Evolutionary conservation across 1,140 invertebrate genomes (phyloP), one percentile per base, ranked within the genome.

Genomic region (Microplitis demolitor): DNA sequence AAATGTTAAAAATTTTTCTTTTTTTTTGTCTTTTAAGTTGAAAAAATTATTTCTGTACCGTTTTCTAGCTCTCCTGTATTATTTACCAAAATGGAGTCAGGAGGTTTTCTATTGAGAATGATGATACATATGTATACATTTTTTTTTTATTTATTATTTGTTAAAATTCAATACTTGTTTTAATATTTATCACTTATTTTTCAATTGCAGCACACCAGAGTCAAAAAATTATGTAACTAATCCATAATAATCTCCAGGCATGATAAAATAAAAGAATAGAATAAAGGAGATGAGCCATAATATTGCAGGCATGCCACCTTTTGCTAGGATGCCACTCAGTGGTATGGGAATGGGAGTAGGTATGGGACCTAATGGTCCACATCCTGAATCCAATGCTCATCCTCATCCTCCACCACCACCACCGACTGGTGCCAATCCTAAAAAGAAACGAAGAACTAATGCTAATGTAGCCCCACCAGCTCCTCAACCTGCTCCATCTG

Each of bases 391-490:
- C 69, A 85, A 88, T 39, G 80, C 84, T 78, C 87, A 87, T 77
- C 84, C 85, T 74, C 83, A 86, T 77, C 86, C 87, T 73, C 85
- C 87, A 73, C 82, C 87, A 45, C 78, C 86, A 76, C 81, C 85
- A 74, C 86, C 89, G 39, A 84, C 88, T 60, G 87, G 88, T 74
- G 88, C 87, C 13, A 88, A 89, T 79, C 90, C 90, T n/a, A 91
- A 91, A 78, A 91, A 91, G 78, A 91, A 91, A 74, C 79, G 90
- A 76, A 83, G 90, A 54, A 89, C 89, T 6, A 88, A 87, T 73
- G 83, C 88, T 24, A 86, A 84, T 63, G 83, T 87, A 66, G 80
- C 85, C 60, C 87, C 88, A 72, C 82, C 85, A 72, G 77, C 87
- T 16, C 86, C 87, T 35, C 88, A 89, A 66, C 89, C 88, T 72